Evolutionary conservation across 2,888 invertebrate species (phyloP), one percentile per base, ranked within the genome.

Genomic region (Pristionchus arcanus): DNA sequence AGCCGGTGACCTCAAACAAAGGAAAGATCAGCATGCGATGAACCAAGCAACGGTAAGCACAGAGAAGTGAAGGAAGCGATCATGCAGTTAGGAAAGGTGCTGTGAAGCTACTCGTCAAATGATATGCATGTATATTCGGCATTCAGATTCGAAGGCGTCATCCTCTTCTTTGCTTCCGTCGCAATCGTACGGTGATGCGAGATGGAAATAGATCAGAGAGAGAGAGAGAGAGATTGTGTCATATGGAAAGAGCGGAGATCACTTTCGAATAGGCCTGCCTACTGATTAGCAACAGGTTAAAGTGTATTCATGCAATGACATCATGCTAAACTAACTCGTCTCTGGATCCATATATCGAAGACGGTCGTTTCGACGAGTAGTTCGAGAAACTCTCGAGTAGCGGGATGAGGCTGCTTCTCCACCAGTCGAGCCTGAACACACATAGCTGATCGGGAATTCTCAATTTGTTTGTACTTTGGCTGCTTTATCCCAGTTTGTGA

Each of bases 301-400:
- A 49, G 42, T 15, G 13, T 59, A 21, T 15, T 42, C 28, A 49
- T 81, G 81, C 81, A 9, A 49, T 81, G 42, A 1, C 81, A 53
- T 81, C 9, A n/a, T 53, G 28, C 59, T n/a, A 59, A 59, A 25
- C 84, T 85, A 59, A 87, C 91, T 31, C 88, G 77, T 49, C 59
- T 74, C 31, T 74, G 25, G 31, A 91, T 88, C 91, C 91, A 91
- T 49, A 89, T 59, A 13, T 91, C 87, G 68, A 91, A 90, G 81
- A 90, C 87, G 21, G 83, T 49, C 19, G 87, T 90, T 74, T 91
- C 90, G 0, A 42, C 84, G 34, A 91, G 81, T n/a, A 77, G 87
- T 1, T 53, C 84, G 37, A 91, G 71, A 74, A 66, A 91, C 1
- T 77, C 83, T n/a, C 88, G 34, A 0, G 55, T 63, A 21, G 59